Evolutionary conservation across 2,888 invertebrate genomes (phyloP), one percentile per base, ranked within the genome.

Genomic region (Masnerella sp.): DNA sequence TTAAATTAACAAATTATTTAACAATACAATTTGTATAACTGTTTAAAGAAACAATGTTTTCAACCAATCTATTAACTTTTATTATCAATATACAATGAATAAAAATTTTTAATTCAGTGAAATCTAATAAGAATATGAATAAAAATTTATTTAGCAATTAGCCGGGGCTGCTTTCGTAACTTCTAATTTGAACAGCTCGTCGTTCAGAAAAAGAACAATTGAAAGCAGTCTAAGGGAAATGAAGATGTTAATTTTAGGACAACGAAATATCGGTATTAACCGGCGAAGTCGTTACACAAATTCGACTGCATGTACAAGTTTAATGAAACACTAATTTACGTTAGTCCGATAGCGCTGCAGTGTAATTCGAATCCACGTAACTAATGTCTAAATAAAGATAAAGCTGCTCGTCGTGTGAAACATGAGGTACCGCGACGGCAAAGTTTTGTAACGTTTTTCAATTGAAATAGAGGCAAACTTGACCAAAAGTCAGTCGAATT

Each of bases 281-380:
- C 34, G n/a, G 15, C 34, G 25, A 54, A 45, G 38, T 65, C 28
- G 47, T 54, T 25, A 28, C 45, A 54, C 45, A 51, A 64, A 47
- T 65, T 56, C 45, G 30, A 54, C 65, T 65, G 20, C 34, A 49
- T 15, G 65, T 22, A 40, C 54, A 38, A 38, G 30, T 54, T 20
- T 56, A 56, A 56, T 56, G 40, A 58, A 67, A 58, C 58, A 51
- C 58, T 68, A 68, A 68, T 68, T 51, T 59, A 68, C 51, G 11
- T 17, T 5, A 11, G 42, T 11, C 11, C 22, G 54, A 59, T 36
- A 34, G 51, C 28, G 51, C 52, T 11, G 15, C 43, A 68, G 28
- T 43, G 28, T 59, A 28, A 32, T 58, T 68, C 43, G 15, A 9
- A 15, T 36, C 34, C 34, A 34, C 38, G 12, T 67, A 51, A 51